These are phyloP conservation scores for Magallana nippona DNA, from an alignment of 2,888 invertebrate genomes.

Conservation along the genomic window DNA sequence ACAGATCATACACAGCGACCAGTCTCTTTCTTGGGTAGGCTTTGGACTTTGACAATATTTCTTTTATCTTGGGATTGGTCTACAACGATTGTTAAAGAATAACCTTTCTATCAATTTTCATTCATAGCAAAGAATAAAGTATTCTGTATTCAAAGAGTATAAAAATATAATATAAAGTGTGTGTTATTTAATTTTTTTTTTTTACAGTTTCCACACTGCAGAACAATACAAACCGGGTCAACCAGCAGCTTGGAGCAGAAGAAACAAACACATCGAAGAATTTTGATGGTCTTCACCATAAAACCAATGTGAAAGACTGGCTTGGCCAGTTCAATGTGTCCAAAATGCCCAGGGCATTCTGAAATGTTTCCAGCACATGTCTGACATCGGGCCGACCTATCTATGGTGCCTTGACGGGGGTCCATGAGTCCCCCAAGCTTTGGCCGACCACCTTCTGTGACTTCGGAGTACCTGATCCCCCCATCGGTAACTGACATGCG, in stretches of 20 bases:
- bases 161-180: too few relatives aligned
- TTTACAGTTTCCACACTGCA: background rate
- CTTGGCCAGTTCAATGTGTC: conserved; percentile 98
- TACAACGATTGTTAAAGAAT: conserved; percentile 78
- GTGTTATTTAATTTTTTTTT: too few relatives aligned
- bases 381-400: conserved; percentile 87
- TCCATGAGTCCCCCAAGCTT: conserved; percentile 99
- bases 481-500: conserved; percentile 97
- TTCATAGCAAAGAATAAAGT: too few relatives aligned
- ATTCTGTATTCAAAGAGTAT: too few relatives aligned
- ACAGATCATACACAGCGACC: conserved; percentile 97
- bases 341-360: conserved; percentile 99
- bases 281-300: conserved; percentile 97
- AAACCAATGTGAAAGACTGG: conserved; percentile 99
- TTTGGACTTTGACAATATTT: conserved; percentile 96
- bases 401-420: conserved; percentile 98
- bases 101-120: background rate
- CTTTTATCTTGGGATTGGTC: conserved; percentile 95
- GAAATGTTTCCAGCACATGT: conserved; percentile 90
- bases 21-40: conserved; percentile 96
- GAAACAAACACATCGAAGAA: conserved; percentile 98
- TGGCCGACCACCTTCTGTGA: conserved; percentile 98
- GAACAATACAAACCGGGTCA: conserved; percentile 88
- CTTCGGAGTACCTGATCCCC: conserved; percentile 97
- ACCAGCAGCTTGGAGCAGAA: conserved; percentile 98